A percentile compares a stretch with the other conserved stretches of the same genome.
Conservation (phyloP, 1,140 invertebrate genomes). For the Leptopilina boulardi region DNA sequence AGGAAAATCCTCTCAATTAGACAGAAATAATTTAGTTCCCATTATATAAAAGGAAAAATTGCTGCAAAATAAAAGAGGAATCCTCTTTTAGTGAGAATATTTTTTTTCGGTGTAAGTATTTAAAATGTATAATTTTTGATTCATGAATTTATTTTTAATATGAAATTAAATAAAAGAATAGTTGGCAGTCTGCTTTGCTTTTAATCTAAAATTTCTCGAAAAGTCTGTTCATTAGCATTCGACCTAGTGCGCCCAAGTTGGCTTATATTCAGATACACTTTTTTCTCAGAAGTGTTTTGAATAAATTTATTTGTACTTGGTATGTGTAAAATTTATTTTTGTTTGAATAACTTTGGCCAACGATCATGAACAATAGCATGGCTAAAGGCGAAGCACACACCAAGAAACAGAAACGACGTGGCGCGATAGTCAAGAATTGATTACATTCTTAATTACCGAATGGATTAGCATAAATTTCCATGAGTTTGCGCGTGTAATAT, state of each 20-base stretch:
- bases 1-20: no score
- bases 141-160: no score
- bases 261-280: not conserved
- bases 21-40: no score
- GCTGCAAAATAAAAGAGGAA: no score
- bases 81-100: no score
- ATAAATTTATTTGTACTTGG: constrained; percentile 5
- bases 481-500: constrained; percentile 50
- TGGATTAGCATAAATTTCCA: constrained; percentile 55
- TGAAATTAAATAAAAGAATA: no score
- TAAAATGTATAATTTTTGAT: no score
- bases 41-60: no score
- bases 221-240: not conserved
- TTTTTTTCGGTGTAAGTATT: no score
- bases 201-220: constrained; percentile 1
- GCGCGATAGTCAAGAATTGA: constrained; percentile 53
- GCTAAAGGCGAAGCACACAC: constrained; percentile 45
- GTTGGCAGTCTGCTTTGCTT: not conserved
- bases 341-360: constrained; percentile 14
- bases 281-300: constrained; percentile 3
- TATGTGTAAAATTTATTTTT: constrained; percentile 19
- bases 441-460: constrained; percentile 52
- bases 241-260: not conserved
- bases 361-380: constrained; percentile 29
- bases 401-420: constrained; percentile 43